Evolutionary conservation across 2,113 vertebrate species (phyloP), one percentile per base, ranked within the genome.

Genomic region (Dicentrarchus labrax): DNA sequence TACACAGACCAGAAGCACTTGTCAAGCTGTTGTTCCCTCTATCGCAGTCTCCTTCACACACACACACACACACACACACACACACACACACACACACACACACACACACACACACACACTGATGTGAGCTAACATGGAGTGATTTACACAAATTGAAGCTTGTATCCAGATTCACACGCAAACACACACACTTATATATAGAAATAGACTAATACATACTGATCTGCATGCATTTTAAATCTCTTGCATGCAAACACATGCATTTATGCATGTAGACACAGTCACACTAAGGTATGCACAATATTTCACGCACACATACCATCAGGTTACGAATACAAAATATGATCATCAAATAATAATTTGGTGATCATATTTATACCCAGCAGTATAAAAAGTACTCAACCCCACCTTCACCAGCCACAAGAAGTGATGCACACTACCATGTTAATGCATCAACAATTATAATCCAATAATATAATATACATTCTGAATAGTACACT

Each of bases 21-120:
- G 91, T 91, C 91, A 92, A 89, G 92, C 91, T 93, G 90, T 89
- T 93, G 86, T 90, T 91, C 81, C 72, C 73, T 69, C 77, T 86
- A 87, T 89, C 22, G 16, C 82, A 83, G 80, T 78, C 57, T 84
- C 73, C 76, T 19, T 66, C 38, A 15, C 50, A 43, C 78, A 76
- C 79, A 50, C 66, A 2, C 65, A 64, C 30, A 75, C 62, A 73
- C 77, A 75, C 53, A 48, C 45, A 48, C 38, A 73, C 38, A 72
- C 30, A 72, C 50, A 73, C 39, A 43, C 38, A 68, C 67, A n/a
- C 48, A 65, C 66, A 73, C 24, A 70, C 62, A 21, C 50, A 51
- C 17, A 68, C 39, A 7, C 70, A 4, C 59, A 75, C 56, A 48
- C 48, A 45, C 22, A 72, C 13, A 36, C 51, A 68, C 10, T 70